Percentiles rank a stretch among this genome's conserved stretches.
These are phyloP conservation scores for Hyppa rectilinea DNA, from an alignment of 2,888 invertebrate genomes.

Conservation along the genomic window DNA sequence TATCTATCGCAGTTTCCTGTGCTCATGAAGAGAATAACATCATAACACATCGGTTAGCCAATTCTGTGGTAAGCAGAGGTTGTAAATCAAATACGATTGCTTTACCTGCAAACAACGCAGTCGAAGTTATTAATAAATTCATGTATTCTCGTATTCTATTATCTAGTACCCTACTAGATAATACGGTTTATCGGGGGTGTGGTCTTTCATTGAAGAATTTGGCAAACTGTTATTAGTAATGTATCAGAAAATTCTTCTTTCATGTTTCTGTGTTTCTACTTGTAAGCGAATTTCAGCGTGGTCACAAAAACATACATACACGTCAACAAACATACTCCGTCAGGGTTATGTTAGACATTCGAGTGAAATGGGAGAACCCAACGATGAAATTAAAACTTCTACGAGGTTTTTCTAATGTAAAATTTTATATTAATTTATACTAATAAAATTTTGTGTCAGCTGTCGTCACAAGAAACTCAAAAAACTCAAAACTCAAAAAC, in stretches of 20 bases:
- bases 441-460: too few relatives aligned
- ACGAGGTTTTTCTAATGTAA: background rate
- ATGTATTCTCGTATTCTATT: too few relatives aligned
- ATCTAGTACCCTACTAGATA: background rate
- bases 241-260: background rate
- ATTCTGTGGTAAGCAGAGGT: conserved; percentile 8
- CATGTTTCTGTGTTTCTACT: background rate
- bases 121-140: conserved; percentile 36
- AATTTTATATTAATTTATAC: too few relatives aligned
- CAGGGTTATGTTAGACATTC: background rate
- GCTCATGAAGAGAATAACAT: conserved; percentile 41
- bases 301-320: background rate
- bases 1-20: conserved; percentile 47
- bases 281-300: background rate
- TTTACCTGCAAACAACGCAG: conserved; percentile 41
- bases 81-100: conserved; percentile 48
- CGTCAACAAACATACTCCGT: too few relatives aligned
- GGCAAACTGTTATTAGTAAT: background rate
- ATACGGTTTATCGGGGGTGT: background rate
- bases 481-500: too few relatives aligned
- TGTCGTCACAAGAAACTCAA: too few relatives aligned
- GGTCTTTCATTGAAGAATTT: conserved; percentile 3
- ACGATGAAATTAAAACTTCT: background rate
- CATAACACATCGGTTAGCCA: conserved; percentile 35
- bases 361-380: background rate